Evolutionary conservation across 92 coral and sea anemone species (phyloP), one percentile per base, ranked within the genome.

Genomic region (Plumapathes pennacea): DNA sequence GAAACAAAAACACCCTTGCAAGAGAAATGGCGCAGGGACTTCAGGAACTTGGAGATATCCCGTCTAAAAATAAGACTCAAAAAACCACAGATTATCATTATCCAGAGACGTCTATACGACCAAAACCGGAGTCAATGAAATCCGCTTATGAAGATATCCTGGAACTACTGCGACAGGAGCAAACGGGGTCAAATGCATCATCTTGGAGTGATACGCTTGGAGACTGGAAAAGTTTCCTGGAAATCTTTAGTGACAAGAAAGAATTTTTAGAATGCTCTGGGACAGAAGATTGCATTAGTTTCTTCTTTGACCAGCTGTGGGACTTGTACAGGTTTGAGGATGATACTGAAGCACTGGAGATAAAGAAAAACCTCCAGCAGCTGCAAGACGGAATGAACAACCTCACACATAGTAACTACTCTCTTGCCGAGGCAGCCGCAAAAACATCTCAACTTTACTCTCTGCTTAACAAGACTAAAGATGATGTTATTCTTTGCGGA

Each of bases 181-280:
- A 34, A 11, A 23, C 18, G 17, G 23, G 1, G 5, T 18, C 43
- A 0, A 14, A 46, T 36, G 4, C 20, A 27, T 12, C 38, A 3
- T 22, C 69, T 11, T 66, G 82, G 82, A 50, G 51, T 4, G 30
- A 25, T 4, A 40, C 27, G 3, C 22, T 76, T n/a, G 15, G 49
- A 2, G 38, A 45, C 6, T 37, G 46, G 37, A 59, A 54, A 9
- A 75, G 62, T 2, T 42, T 29, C 14, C 33, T 76, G 7, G 62
- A 76, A 29, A 29, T 76, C 14, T 42, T 53, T 13, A 23, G 77
- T 4, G 29, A 37, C 15, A 19, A 12, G 6, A 60, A 68, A 11
- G 39, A 54, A 31, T 60, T 77, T 25, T 34, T 66, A 0, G 66
- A 68, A 19, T 77, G 84, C 41, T 68, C 67, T 11, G 67, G 77